A percentile compares a stretch with the other conserved stretches of the same genome.
These are phyloP conservation scores for Motacilla alba DNA, from an alignment of 2,113 vertebrate species.

Conservation along the genomic window DNA sequence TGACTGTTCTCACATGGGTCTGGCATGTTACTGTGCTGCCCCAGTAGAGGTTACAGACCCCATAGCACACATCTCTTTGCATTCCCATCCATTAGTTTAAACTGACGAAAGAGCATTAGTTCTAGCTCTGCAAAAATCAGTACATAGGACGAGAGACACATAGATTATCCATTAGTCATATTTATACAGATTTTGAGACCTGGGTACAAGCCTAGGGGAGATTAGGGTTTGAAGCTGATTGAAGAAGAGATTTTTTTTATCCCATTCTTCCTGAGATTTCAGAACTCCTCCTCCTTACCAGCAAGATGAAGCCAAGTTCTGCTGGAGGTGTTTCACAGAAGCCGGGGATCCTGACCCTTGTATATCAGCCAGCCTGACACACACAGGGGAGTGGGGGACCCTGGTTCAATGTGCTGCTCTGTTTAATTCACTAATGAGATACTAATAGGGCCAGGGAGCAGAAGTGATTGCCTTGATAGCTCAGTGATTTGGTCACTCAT, in stretches of 20 bases:
- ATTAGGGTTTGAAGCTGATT: background rate
- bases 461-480: constrained; percentile 34
- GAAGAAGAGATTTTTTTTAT: background rate
- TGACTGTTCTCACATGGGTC: background rate
- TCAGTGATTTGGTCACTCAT: constrained; percentile 12
- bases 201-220: background rate
- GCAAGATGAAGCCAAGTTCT: background rate
- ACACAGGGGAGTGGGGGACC: background rate
- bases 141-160: background rate
- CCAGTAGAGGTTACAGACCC: background rate
- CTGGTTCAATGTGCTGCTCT: background rate
- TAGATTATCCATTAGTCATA: background rate
- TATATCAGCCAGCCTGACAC: background rate
- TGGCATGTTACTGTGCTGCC: background rate
- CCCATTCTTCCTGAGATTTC: background rate
- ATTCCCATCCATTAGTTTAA: background rate
- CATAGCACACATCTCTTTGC: background rate
- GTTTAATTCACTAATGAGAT: constrained; percentile 41
- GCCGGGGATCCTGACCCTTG: background rate
- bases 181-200: background rate
- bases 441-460: constrained; percentile 26
- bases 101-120: background rate
- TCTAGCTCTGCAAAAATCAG: background rate
- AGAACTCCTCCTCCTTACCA: background rate
- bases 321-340: background rate